Conservation (phyloP, 2,113 vertebrate genomes). For the Sialia sialis region DNA sequence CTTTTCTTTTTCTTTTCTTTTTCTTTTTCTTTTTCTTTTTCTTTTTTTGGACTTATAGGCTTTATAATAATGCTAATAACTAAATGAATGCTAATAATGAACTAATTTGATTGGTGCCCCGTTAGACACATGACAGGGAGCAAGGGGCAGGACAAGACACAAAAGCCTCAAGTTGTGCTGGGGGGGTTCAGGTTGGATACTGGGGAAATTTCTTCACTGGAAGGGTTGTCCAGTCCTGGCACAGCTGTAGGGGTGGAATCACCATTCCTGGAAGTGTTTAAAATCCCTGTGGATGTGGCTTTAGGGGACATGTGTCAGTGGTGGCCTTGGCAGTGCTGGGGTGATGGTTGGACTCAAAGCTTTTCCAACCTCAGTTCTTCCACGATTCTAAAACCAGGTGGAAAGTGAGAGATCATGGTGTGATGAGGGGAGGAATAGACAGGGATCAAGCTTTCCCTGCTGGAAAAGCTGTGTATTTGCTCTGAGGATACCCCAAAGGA, state of each 20-base stretch:
- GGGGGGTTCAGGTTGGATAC: not conserved
- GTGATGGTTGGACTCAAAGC: not conserved
- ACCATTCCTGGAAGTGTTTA: not conserved
- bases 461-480: not conserved
- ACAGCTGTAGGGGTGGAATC: not conserved
- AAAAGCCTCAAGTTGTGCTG: not conserved
- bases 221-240: not conserved
- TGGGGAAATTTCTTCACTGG: not conserved
- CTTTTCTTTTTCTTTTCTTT: not conserved
- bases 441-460: not conserved
- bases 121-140: not conserved
- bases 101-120: not conserved
- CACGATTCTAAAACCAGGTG: not conserved
- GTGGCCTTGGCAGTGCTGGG: not conserved
- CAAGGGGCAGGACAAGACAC: not conserved
- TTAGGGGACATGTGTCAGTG: not conserved
- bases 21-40: not conserved
- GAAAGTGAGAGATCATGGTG: fast-evolving
- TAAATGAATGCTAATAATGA: not conserved
- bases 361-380: not conserved
- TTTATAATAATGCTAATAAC: not conserved
- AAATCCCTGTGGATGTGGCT: not conserved
- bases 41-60: not conserved
- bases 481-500: not conserved
- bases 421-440: not conserved